Evolutionary conservation across 1,140 invertebrate genomes (phyloP), one percentile per base, ranked within the genome.

Genomic region (Neodiprion fabricii): DNA sequence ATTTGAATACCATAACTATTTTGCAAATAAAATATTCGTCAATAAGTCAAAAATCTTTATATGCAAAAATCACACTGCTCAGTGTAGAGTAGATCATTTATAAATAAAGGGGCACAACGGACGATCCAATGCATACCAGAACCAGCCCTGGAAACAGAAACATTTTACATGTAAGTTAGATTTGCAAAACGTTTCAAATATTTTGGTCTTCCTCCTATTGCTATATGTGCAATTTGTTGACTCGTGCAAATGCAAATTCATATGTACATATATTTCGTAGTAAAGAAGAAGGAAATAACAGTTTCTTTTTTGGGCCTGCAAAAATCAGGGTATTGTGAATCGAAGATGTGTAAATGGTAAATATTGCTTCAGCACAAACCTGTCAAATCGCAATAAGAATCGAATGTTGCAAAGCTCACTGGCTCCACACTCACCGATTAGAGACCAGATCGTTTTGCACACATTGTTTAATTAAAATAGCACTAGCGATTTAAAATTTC

Each of bases 141-240:
- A 83, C 80, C 82, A 84, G 82, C 77, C 81, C 82, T 84, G 81
- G 78, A 84, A 84, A 81, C 79, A 83, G 80, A 84, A 84, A 84
- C 79, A 83, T 82, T 79, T 79, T 67, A 80, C 77, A 79, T 72
- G 77, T 79, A 80, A 79, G 79, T 81, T 81, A 81, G 79, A 76
- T 72, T 73, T 73, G 77, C 14, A 71, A 76, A 10, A 23, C 75
- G 74, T 65, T 71, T 77, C 74, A 21, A 23, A 21, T 65, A 69
- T 21, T 21, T 69, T 61, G 11, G 14, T 23, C 65, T 10, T 67
- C 50, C 65, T 75, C 66, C 70, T 72, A 72, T 67, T 71, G 61
- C 70, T 75, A 49, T 23, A 12, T 48, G n/a, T 48, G 66, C 70
- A 70, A 75, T 68, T 75, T 67, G 70, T 67, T 48, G 70, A 17